Percentiles rank a stretch among this genome's conserved stretches.
Evolutionary conservation across 1,140 invertebrate genomes (phyloP).

Genomic region (Octopus bimaculoides): DNA sequence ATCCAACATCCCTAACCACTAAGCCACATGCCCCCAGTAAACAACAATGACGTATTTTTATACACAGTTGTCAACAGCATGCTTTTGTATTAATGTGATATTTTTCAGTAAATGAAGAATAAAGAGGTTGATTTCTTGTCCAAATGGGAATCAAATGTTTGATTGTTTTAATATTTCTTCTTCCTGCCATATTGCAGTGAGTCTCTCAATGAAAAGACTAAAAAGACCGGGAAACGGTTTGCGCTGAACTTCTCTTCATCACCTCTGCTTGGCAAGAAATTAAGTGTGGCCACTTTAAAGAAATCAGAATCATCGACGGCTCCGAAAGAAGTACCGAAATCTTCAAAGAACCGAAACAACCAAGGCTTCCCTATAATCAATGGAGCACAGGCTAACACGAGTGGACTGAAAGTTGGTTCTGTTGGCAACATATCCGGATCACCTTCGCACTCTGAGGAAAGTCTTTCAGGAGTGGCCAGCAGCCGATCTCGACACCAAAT

Average conservation of each 20-base stretch:
- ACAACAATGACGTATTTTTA: too few relatives aligned
- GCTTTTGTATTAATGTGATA: too few relatives aligned
- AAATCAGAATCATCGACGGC: background rate
- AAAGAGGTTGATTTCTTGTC: too few relatives aligned
- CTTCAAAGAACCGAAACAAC: background rate
- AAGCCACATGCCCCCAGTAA: too few relatives aligned
- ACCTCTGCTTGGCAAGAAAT: conserved; percentile 6
- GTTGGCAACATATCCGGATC: background rate
- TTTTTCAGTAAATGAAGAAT: too few relatives aligned
- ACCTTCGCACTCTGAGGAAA: background rate
- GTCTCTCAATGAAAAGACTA: background rate
- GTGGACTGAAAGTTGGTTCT: background rate
- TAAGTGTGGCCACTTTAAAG: background rate
- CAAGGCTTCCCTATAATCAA: background rate
- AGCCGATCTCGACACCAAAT: background rate
- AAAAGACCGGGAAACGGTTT: conserved; percentile 7
- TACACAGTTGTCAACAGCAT: too few relatives aligned
- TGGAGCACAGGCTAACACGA: background rate
- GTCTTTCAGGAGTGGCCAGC: background rate
- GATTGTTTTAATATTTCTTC: background rate
- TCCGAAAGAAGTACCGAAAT: background rate
- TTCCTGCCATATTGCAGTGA: background rate
- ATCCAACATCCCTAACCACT: too few relatives aligned
- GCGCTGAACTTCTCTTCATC: conserved; percentile 4
- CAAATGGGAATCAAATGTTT: background rate